phyloP scores from a whole-genome alignment of 2,797 vertebrate genomes.

The Mastacembelus armatus region DNA sequence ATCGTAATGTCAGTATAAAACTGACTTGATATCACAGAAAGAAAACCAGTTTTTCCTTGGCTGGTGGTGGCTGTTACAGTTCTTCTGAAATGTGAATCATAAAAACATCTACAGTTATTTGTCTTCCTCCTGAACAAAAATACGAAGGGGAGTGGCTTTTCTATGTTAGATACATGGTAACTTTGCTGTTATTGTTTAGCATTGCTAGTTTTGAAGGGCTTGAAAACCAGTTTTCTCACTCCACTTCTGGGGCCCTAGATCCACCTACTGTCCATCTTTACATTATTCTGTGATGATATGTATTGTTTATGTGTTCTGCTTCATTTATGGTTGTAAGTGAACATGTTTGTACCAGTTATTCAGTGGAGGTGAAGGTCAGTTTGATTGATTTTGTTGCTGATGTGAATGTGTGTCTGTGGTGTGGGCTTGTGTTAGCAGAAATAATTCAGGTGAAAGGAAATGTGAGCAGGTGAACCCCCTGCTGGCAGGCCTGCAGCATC shows the following conservation, averaged over 20 bases:
- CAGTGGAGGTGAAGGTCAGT: constrained; percentile 23
- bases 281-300: constrained; percentile 10
- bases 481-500: constrained; percentile 78
- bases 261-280: not conserved
- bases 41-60: not conserved
- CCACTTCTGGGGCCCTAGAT: not conserved
- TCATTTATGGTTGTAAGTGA: not conserved
- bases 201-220: not conserved
- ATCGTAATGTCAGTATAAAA: not conserved
- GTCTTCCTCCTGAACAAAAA: constrained; percentile 6
- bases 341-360: not conserved
- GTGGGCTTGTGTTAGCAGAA: constrained; percentile 61
- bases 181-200: not conserved
- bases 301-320: constrained; percentile 4
- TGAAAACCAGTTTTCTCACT: not conserved
- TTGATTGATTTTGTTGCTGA: constrained; percentile 27
- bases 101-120: constrained; percentile 13
- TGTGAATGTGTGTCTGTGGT: constrained; percentile 37
- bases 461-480: constrained; percentile 81
- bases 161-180: not conserved
- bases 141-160: not conserved
- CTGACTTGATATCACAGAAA: not conserved
- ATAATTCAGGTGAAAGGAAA: constrained; percentile 68
- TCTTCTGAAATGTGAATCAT: constrained; percentile 19
- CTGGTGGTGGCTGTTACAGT: not conserved